phyloP scores from a whole-genome alignment of 2,888 invertebrate species.

The Campoletis raptor region DNA sequence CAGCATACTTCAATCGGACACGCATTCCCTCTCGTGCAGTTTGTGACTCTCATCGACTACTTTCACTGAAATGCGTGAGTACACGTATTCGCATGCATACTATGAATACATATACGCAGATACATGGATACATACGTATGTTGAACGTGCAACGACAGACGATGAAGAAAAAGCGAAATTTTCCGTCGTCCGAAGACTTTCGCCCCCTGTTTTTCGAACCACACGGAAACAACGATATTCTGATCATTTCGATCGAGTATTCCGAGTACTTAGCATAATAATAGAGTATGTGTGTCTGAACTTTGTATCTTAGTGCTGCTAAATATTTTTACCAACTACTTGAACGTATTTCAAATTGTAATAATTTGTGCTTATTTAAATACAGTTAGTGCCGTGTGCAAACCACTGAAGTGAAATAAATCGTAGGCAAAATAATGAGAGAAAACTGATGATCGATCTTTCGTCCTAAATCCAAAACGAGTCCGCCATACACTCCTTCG shows the following conservation, averaged over 20 bases:
- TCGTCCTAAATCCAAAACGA: constrained; percentile 51
- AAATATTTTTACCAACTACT: not conserved
- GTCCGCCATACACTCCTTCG: constrained; percentile 31
- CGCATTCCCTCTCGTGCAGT: constrained; percentile 60
- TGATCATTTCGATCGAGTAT: not conserved
- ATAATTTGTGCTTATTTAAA: constrained; percentile 11
- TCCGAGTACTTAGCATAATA: constrained; percentile 5
- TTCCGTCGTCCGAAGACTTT: constrained; percentile 52
- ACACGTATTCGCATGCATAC: constrained; percentile 43
- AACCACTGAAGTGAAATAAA: constrained; percentile 2
- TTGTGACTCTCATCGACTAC: constrained; percentile 53
- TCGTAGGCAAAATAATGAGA: constrained; percentile 46
- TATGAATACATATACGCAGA: constrained; percentile 10
- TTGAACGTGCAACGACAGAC: constrained; percentile 53
- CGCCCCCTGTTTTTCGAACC: constrained; percentile 18
- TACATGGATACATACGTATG: not conserved
- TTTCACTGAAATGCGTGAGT: constrained; percentile 63
- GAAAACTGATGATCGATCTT: constrained; percentile 53
- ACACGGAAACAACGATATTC: constrained; percentile 11
- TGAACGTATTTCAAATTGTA: not conserved
- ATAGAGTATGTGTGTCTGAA: not conserved
- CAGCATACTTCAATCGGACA: constrained; percentile 37
- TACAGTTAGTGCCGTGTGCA: not conserved
- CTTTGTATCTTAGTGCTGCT: not conserved
- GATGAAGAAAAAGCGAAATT: constrained; percentile 66